These are phyloP conservation scores for Glyphotaelius pellucidus DNA, from an alignment of 2,888 invertebrate genomes.

Conservation along the genomic window DNA sequence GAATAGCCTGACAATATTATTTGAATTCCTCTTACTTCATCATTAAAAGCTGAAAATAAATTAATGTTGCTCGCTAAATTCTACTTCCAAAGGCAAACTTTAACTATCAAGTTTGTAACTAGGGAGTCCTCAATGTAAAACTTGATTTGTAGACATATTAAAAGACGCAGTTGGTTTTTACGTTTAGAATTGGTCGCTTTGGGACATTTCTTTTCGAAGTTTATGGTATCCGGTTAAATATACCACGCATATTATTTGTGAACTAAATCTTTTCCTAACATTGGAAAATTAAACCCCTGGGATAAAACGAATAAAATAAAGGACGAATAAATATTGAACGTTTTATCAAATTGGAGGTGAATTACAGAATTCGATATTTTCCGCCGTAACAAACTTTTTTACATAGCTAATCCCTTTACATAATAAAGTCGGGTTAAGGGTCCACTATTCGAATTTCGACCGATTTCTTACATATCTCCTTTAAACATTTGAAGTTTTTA, in stretches of 20 bases:
- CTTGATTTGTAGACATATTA: background rate
- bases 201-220: background rate
- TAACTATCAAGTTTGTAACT: background rate
- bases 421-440: no score
- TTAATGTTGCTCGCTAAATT: no score
- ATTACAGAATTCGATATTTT: background rate
- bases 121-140: background rate
- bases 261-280: background rate
- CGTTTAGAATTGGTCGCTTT: background rate
- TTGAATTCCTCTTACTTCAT: no score
- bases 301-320: background rate
- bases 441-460: no score
- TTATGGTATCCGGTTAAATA: background rate
- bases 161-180: constrained; percentile 1
- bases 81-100: background rate
- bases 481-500: no score
- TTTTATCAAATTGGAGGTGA: background rate
- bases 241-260: background rate
- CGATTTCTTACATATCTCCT: no score
- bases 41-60: no score
- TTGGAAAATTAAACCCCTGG: background rate
- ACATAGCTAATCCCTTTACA: no score
- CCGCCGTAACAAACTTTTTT: no score
- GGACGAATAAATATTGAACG: background rate
- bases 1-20: no score